Evolutionary conservation across 2,797 vertebrate species (phyloP).

Genomic region (Euphonia xanthogaster): DNA sequence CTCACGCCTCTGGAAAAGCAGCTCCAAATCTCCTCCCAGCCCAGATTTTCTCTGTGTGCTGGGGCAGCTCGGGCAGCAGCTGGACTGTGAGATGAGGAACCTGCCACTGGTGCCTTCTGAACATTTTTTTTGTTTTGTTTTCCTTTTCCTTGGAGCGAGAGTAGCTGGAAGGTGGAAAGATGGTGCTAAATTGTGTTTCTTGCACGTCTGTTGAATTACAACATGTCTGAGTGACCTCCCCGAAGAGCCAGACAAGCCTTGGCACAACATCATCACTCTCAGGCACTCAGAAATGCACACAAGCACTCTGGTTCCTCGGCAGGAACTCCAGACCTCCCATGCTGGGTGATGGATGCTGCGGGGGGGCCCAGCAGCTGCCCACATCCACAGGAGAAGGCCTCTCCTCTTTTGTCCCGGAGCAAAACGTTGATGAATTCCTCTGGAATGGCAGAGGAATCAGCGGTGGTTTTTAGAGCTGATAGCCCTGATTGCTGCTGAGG

Average conservation of each 20-base stretch:
- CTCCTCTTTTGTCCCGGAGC: not conserved
- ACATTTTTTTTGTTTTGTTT: not conserved
- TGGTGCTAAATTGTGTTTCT: conserved; percentile 30
- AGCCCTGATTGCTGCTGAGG: not conserved
- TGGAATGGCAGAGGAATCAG: not conserved
- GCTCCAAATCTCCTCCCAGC: not conserved
- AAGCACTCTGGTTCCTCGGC: not conserved
- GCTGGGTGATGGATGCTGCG: not conserved
- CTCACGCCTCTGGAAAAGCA: not conserved
- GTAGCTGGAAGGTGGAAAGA: not conserved
- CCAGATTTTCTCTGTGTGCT: not conserved
- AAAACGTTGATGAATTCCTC: not conserved
- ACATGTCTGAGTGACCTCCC: conserved; percentile 14
- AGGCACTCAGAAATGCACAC: conserved; percentile 18
- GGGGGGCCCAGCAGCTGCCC: not conserved
- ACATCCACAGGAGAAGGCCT: not conserved
- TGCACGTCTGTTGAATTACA: conserved; percentile 36
- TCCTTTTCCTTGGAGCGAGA: not conserved
- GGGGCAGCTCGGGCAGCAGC: not conserved
- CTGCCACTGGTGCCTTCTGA: not conserved
- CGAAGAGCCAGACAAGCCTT: conserved; percentile 33
- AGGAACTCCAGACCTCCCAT: not conserved
- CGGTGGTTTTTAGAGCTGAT: not conserved
- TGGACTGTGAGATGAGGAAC: not conserved
- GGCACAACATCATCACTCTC: not conserved